Percentiles rank a stretch among this genome's conserved stretches.
Conservation (phyloP, 2,113 vertebrate genomes). For the Paedocypris sp. region DNA sequence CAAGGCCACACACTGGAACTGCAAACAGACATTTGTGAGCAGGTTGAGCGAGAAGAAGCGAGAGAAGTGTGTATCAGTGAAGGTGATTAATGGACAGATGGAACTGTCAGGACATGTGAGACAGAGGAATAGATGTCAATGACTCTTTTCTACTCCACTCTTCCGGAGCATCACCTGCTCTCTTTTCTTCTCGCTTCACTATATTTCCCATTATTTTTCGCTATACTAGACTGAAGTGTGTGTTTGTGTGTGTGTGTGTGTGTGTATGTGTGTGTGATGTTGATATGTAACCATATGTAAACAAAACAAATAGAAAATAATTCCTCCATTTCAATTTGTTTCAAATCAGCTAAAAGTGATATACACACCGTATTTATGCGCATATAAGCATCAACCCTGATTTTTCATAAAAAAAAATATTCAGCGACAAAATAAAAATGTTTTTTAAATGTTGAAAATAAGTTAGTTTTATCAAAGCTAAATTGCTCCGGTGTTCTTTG, state of each 20-base stretch:
- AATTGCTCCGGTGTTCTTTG: too few relatives aligned
- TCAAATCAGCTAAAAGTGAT: too few relatives aligned
- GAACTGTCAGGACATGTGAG: not conserved
- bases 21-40: not conserved
- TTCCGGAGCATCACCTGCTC: not conserved
- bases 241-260: not conserved
- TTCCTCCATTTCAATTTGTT: too few relatives aligned
- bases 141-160: not conserved
- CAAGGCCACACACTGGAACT: not conserved
- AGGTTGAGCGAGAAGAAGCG: not conserved
- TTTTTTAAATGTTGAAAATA: too few relatives aligned
- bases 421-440: too few relatives aligned
- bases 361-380: too few relatives aligned
- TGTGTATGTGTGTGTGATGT: too few relatives aligned
- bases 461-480: too few relatives aligned
- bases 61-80: not conserved
- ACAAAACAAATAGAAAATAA: too few relatives aligned
- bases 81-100: constrained; percentile 6
- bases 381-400: too few relatives aligned
- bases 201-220: not conserved
- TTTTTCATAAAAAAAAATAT: too few relatives aligned
- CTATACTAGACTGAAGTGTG: not conserved
- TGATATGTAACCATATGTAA: constrained; percentile 1
- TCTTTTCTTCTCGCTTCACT: not conserved
- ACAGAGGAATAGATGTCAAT: not conserved